Conservation (phyloP, 2,797 vertebrate genomes). For the Lutjanus campechanus region DNA sequence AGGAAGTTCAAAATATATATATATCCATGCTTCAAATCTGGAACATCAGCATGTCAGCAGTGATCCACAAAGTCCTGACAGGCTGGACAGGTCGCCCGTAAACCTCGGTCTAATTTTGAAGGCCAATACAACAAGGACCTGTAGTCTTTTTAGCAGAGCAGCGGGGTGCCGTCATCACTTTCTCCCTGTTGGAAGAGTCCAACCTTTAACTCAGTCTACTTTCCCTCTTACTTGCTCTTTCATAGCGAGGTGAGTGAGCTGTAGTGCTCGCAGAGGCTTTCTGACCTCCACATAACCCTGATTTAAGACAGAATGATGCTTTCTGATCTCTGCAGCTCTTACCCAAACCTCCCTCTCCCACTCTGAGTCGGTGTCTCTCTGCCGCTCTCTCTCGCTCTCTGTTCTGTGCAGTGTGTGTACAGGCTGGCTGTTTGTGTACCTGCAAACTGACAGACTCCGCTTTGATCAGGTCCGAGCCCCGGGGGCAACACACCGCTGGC, state of each 20-base stretch:
- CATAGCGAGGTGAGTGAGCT: slow-evolving; percentile 34
- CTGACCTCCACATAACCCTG: slow-evolving; percentile 75
- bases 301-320: slow-evolving; percentile 66
- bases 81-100: slow-evolving; percentile 15
- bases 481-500: slow-evolving; percentile 63
- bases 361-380: slow-evolving; percentile 38
- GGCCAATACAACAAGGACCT: background rate
- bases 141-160: slow-evolving; percentile 29
- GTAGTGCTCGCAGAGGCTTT: slow-evolving; percentile 28
- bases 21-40: background rate
- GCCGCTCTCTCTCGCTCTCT: slow-evolving; percentile 30
- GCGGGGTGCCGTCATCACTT: slow-evolving; percentile 41
- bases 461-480: slow-evolving; percentile 79
- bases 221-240: slow-evolving; percentile 32
- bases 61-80: slow-evolving; percentile 7
- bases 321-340: slow-evolving; percentile 69
- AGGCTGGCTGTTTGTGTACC: slow-evolving; percentile 73
- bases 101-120: slow-evolving; percentile 7
- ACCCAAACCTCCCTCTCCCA: slow-evolving; percentile 23
- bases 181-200: slow-evolving; percentile 11
- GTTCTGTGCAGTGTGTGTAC: slow-evolving; percentile 55
- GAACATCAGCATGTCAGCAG: background rate
- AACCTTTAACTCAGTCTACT: slow-evolving; percentile 34
- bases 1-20: too few relatives aligned
- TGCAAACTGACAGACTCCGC: slow-evolving; percentile 73